phyloP scores from a whole-genome alignment of 2,888 invertebrate genomes.

The Dione vanillae region DNA sequence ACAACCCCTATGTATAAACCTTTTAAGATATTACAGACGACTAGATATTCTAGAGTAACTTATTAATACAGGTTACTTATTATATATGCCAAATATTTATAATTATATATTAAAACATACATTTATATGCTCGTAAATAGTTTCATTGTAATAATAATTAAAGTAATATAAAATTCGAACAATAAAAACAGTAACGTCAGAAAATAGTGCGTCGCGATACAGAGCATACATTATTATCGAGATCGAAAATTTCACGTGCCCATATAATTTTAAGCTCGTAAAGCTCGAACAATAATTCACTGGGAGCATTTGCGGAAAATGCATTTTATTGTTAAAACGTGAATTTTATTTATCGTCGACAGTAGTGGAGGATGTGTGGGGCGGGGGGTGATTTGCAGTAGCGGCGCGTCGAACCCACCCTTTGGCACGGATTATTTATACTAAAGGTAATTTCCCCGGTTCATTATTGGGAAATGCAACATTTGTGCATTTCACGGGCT shows the following conservation, averaged over 20 bases:
- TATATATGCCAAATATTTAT: too few relatives aligned
- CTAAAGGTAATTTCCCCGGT: conserved; percentile 81
- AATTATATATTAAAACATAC: not conserved
- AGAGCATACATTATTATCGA: conserved; percentile 78
- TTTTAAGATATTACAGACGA: too few relatives aligned
- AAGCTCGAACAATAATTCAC: conserved; percentile 82
- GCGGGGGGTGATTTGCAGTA: conserved; percentile 79
- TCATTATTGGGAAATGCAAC: conserved; percentile 83
- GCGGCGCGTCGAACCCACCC: conserved; percentile 80
- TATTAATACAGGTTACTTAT: not conserved
- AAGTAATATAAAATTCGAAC: conserved; percentile 50
- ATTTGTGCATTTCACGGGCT: conserved; percentile 76
- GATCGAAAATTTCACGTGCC: conserved; percentile 83
- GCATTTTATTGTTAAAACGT: conserved; percentile 85
- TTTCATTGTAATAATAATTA: conserved; percentile 43
- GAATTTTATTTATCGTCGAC: conserved; percentile 84
- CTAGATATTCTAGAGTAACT: not conserved
- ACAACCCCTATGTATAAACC: not conserved
- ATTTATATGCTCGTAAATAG: conserved; percentile 39
- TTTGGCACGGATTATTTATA: conserved; percentile 83
- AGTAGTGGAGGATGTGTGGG: conserved; percentile 63
- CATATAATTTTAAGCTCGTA: conserved; percentile 85
- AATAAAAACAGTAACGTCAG: conserved; percentile 56
- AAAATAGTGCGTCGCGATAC: conserved; percentile 72
- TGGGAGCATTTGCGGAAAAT: conserved; percentile 84